Base-by-base conservation (phyloP, 2,888 invertebrate species). In the Dryococelus australis region DNA sequence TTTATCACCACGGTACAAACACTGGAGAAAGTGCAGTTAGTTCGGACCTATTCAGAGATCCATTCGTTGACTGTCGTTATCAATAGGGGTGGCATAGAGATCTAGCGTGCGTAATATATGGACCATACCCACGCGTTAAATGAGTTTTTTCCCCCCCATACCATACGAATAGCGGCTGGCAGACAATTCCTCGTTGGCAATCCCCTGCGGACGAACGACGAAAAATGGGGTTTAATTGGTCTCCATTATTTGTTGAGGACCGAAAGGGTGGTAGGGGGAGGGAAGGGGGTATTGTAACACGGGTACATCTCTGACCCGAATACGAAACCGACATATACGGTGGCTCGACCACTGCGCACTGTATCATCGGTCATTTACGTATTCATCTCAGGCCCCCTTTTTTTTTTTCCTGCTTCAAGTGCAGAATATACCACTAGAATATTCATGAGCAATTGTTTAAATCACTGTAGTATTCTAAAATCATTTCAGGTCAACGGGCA, bases 201-300 rank as follows among this genome's bases (percentile, higher is more conserved):
- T 65, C 24, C 65, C 24, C 65, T 20, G 65, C 65, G 65, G 65
- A 65, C 65, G n/a, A 65, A n/a, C 65, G 65, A 65, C 24, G 47
- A 65, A 65, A 65, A 65, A 65, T 65, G 65, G 65, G 65, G 65
- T 24, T 65, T 65, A 65, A 65, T 65, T 65, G 65, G 24, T 65
- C 65, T 65, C n/a, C 65, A 65, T 65, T 65, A 65, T 65, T 65
- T n/a, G 65, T 24, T 24, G 65, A 24, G 65, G 8, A n/a, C 13
- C 20, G 8, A 65, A 24, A 24, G 24, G n/a, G 65, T 2, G 65
- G 65, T 1, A 8, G 65, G 51, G 8, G 20, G 51, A 2, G 20
- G 12, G 1, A 51, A 12, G 51, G 65, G 24, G 65, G 20, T 65
- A 24, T 12, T 65, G 6, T 65, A 65, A 65, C 65, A n/a, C 65